Evolutionary conservation across 2,113 vertebrate species (phyloP).

Genomic region (Leptobrachium leishanense): DNA sequence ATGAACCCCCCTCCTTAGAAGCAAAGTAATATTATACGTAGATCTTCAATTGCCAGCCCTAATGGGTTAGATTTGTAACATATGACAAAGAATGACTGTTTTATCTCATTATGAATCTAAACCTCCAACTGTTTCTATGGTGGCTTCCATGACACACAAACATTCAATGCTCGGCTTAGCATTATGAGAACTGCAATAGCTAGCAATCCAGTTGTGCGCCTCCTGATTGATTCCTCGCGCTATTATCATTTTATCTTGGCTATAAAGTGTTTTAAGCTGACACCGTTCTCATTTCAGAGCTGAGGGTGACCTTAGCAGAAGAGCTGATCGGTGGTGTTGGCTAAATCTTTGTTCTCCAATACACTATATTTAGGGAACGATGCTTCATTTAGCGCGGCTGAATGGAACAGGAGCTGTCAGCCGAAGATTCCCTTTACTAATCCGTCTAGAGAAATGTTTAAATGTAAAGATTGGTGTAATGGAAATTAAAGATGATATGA

Average conservation of each 20-base stretch:
- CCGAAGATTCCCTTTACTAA: conserved; percentile 11
- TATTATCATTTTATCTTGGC: background rate
- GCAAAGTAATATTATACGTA: no score
- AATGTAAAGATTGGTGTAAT: conserved; percentile 38
- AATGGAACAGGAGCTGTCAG: conserved; percentile 29
- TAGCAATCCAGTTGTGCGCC: no score
- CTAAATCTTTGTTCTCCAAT: background rate
- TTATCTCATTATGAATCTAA: no score
- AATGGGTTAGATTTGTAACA: no score
- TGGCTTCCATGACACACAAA: no score
- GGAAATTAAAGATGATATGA: conserved; percentile 8
- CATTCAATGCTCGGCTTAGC: no score
- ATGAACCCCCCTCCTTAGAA: no score
- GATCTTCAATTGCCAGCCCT: no score
- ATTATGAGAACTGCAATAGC: no score
- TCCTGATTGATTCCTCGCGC: background rate
- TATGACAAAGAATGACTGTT: no score
- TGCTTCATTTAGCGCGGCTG: background rate
- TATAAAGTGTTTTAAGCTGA: background rate
- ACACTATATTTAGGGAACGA: background rate
- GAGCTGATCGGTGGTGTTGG: background rate
- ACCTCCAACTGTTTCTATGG: no score
- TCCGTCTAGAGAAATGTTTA: conserved; percentile 19
- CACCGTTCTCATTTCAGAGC: background rate
- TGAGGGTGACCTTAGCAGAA: background rate